Evolutionary conservation across 2,888 invertebrate genomes (phyloP).

Genomic region (Corbicula japonica): DNA sequence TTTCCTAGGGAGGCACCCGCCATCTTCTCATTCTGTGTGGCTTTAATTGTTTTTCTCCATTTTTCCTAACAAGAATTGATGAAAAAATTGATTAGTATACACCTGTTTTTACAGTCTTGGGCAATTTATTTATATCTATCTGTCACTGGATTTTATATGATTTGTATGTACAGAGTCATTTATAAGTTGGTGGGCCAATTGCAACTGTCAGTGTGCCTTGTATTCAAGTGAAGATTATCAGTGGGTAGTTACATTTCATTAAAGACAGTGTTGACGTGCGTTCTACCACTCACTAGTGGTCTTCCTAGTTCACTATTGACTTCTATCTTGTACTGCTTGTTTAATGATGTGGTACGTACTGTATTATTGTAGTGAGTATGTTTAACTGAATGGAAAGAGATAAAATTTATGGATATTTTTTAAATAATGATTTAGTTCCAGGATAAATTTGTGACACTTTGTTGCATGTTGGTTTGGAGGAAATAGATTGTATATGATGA

Average conservation of each 20-base stretch:
- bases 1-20: not conserved
- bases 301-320: conserved; percentile 9
- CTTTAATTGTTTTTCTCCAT: not conserved
- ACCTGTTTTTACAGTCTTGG: conserved; percentile 40
- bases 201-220: conserved; percentile 12
- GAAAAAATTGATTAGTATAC: conserved; percentile 37
- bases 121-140: conserved; percentile 36
- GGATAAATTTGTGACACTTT: conserved; percentile 3
- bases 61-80: conserved; percentile 48
- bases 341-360: conserved; percentile 16
- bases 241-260: too few relatives aligned
- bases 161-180: conserved; percentile 18
- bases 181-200: conserved; percentile 7
- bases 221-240: conserved; percentile 6
- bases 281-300: conserved; percentile 17
- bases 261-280: conserved; percentile 1
- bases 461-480: not conserved
- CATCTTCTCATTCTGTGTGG: not conserved
- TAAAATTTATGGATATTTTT: not conserved
- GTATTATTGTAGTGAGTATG: not conserved
- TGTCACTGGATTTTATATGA: conserved; percentile 37
- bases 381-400: too few relatives aligned
- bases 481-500: not conserved
- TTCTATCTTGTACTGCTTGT: conserved; percentile 14
- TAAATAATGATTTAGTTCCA: conserved; percentile 6